Base-by-base conservation (phyloP, 2,888 invertebrate genomes). In the Drosophila setosimentum region DNA sequence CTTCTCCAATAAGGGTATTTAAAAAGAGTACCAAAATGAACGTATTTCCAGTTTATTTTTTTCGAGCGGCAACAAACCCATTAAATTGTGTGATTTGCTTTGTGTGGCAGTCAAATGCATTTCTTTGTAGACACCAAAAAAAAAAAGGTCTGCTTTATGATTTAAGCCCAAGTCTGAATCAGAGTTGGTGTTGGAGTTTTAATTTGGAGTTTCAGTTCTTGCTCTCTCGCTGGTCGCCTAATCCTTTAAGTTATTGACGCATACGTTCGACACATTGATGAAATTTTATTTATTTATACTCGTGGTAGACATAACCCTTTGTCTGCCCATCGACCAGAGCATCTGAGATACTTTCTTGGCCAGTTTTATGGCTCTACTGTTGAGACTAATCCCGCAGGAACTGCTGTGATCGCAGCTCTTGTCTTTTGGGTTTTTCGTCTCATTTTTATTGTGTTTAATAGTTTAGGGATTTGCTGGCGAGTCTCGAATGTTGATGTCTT, bases 41-140 rank as follows among this genome's bases (percentile, higher is more conserved):
- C 8, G 16, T 21, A n/a, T 21, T 10, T 67, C 3, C 27, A 21
- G 18, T 27, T 24, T 32, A 27, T 32, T 37, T 42, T 30, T 60
- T 53, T 49, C 35, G 35, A 63, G 48, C 63, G 63, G 63, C 54
- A 27, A 54, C 27, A 21, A 63, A 75, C 51, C 84, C 86, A 88
- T 86, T 88, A 86, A 87, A 87, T 85, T 67, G 81, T 85, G 82
- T 89, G 87, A 89, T 89, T 87, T 89, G 89, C 83, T 87, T 87
- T 87, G 87, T 89, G 69, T 58, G 76, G 64, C 70, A 83, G 83
- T 87, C 87, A 88, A 88, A 88, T 82, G 78, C 69, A 68, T 62
- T 57, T 74, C 68, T 68, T 57, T 81, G 45, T 65, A 57, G 48
- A 63, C 40, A 68, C 42, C 33, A 49, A n/a, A n/a, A n/a, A 21